These are phyloP conservation scores for Saguinus midas DNA, from an alignment of 2,113 vertebrate species.

Conservation along the genomic window DNA sequence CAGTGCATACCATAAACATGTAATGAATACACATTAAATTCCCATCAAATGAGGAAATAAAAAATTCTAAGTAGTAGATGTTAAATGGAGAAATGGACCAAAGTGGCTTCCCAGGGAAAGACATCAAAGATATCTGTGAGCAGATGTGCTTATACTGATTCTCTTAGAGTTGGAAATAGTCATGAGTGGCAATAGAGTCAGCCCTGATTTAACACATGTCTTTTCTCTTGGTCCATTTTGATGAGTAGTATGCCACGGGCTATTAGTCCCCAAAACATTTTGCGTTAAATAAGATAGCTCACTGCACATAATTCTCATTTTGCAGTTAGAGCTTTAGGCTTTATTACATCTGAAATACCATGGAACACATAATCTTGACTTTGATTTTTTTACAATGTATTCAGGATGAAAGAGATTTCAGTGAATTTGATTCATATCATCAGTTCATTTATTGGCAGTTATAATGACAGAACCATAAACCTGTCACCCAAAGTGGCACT, in stretches of 20 bases:
- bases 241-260: constrained; percentile 22
- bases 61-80: neutral
- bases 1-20: neutral
- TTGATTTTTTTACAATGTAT: constrained; percentile 47
- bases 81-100: neutral
- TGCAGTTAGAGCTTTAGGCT: constrained; percentile 9
- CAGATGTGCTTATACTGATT: neutral
- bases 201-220: neutral
- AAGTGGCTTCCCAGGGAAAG: neutral
- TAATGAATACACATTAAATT: neutral
- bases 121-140: neutral
- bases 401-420: constrained; percentile 62
- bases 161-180: neutral
- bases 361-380: constrained; percentile 34
- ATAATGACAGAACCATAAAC: constrained; percentile 36
- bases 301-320: constrained; percentile 61
- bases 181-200: neutral
- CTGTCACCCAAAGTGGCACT: constrained; percentile 57
- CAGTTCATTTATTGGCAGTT: constrained; percentile 67
- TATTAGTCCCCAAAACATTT: constrained; percentile 48
- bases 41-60: neutral
- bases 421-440: constrained; percentile 58
- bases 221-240: constrained; percentile 24
- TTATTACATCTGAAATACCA: constrained; percentile 61
- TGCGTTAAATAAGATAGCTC: constrained; percentile 53